Evolutionary conservation across 2,113 vertebrate species (phyloP), one percentile per base, ranked within the genome.

Genomic region (Xiphorhynchus elegans): DNA sequence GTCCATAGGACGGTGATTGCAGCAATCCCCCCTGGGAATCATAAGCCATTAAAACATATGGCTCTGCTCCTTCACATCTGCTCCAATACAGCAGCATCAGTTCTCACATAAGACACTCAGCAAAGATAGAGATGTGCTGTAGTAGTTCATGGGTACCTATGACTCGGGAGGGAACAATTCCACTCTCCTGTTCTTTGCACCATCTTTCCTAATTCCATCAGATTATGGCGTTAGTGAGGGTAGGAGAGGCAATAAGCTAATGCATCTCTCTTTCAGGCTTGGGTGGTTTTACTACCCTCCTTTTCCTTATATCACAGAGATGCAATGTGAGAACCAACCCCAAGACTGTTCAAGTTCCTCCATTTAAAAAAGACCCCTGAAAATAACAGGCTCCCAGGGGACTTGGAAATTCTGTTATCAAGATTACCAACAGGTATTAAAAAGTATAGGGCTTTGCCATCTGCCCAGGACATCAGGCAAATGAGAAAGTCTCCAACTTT

Each of bases 131-230:
- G 63, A 29, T 4, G 53, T 13, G 59, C 2, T 2, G 46, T 1
- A 20, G 26, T 0, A 0, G 26, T 11, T 35, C 68, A 2, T 0
- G 0, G 59, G 46, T 47, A 50, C 47, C 63, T 7, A 7, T 0
- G 42, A 60, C 68, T 94, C 31, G 28, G 49, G 17, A 37, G 40
- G 56, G 39, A 86, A 70, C 62, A 6, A n/a, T 13, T 92, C 79
- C 80, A 47, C 44, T 81, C 50, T 91, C 72, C 88, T 86, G 75
- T 17, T 47, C 94, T 96, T 93, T 49, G 50, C 49, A 21, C 42
- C 68, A 29, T 68, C 60, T 88, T 37, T 92, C 53, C n/a, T 90
- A 92, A 89, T 96, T 84, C 92, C 80, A n/a, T 28, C 69, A 93
- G 93, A 89, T 96, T 90, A 87, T 50, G 66, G 69, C 0, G 3